Conservation (phyloP, 2,797 vertebrate genomes). For the Simalia tracyae region DNA sequence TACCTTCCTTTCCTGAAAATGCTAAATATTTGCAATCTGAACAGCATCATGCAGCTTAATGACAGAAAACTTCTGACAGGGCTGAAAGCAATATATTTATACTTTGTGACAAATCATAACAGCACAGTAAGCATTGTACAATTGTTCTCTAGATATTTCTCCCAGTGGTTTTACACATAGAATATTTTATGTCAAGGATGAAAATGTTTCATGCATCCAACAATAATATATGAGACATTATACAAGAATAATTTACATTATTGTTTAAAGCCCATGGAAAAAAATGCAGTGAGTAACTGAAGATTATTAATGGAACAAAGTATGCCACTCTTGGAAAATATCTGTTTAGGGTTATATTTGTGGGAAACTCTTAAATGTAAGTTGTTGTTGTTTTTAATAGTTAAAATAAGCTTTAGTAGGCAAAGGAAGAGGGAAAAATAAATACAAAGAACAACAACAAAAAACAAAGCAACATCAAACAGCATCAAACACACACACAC, state of each 20-base stretch:
- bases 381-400: neutral
- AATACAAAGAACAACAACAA: no score
- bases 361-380: neutral
- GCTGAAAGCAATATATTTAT: slow-evolving; percentile 10
- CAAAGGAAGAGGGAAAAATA: neutral
- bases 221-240: neutral
- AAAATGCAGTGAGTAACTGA: neutral
- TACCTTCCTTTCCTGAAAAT: neutral
- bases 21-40: neutral
- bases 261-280: neutral
- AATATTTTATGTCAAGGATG: neutral
- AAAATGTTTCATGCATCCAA: neutral
- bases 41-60: neutral
- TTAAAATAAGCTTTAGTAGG: neutral
- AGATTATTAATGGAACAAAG: neutral
- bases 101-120: neutral
- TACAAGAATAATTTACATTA: fast-evolving
- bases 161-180: fast-evolving
- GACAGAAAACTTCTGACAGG: neutral
- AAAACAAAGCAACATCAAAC: no score
- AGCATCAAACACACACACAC: no score
- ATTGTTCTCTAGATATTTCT: neutral
- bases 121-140: neutral
- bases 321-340: neutral
- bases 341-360: no score